Base-by-base conservation (phyloP, 1,140 invertebrate species). In the Dreissena rostriformis region DNA sequence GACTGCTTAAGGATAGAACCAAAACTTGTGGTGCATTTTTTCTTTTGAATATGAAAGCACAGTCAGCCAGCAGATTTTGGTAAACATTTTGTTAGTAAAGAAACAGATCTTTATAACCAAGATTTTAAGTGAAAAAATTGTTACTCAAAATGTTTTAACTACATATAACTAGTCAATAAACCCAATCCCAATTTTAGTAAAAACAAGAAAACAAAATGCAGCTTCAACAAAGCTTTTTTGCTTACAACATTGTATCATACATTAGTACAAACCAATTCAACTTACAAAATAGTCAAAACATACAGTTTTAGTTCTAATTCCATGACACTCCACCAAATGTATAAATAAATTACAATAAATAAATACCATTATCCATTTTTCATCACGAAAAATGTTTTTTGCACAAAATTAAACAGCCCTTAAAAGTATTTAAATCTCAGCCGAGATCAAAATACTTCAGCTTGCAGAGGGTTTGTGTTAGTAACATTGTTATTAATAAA, bases 151-250 rank as follows among this genome's bases (percentile, higher is more conserved):
- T 61, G 17, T 61, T 61, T 61, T 19, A n/a, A n/a, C 57, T 61
- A 61, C n/a, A n/a, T n/a, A n/a, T n/a, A n/a, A 5, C 57, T 61
- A 61, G 39, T 39, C 2, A 61, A 61, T 24, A 61, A 61, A 19
- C 57, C 17, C 17, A 61, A 61, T n/a, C 57, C 57, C 57, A 61
- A 57, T n/a, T 61, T 61, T 61, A 61, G 57, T 61, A 61, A n/a
- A 24, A 61, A 61, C 57, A 61, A 61, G 57, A 61, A 61, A 61
- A n/a, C 17, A 61, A 61, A 19, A 61, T n/a, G 57, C 39, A 39
- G 39, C 39, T 39, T 39, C 39, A 39, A 39, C 39, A 39, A 39
- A 39, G 39, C 39, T 39, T 39, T 39, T 39, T 39, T 39, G 39
- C 39, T 39, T 39, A 39, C 39, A 39, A 39, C 39, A 39, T 39